A percentile compares a stretch with the other conserved stretches of the same genome.
These are phyloP conservation scores for Manduca sexta DNA, from an alignment of 1,140 invertebrate species.

Conservation along the genomic window DNA sequence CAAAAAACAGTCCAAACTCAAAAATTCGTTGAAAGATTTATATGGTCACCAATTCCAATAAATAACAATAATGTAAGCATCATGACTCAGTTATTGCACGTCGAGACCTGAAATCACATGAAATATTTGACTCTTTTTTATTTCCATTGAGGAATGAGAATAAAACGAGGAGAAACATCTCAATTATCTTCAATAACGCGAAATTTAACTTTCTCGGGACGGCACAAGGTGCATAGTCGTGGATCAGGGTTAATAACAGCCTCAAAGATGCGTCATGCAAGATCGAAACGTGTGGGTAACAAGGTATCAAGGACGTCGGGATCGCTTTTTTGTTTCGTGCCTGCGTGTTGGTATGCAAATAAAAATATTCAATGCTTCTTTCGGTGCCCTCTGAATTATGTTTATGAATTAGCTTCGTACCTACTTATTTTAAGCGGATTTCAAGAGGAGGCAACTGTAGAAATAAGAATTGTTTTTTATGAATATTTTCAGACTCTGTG, in stretches of 20 bases:
- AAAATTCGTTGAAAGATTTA: no score
- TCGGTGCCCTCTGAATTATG: neutral
- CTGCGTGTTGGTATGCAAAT: conserved; percentile 46
- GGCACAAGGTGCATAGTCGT: neutral
- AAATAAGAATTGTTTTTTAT: no score
- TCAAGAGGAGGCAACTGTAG: no score
- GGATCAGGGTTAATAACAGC: neutral
- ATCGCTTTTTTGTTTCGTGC: conserved; percentile 39
- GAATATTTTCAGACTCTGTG: no score
- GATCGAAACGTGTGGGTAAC: conserved; percentile 41
- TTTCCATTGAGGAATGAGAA: conserved; percentile 7
- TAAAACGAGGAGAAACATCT: conserved; percentile 17
- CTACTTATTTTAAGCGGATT: neutral
- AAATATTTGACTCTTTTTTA: conserved; percentile 6
- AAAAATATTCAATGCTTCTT: conserved; percentile 21
- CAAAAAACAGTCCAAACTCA: no score
- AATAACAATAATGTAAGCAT: no score
- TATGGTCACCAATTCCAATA: no score
- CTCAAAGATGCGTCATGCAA: conserved; percentile 40
- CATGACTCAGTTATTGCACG: conserved; percentile 11
- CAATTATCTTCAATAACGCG: conserved; percentile 8
- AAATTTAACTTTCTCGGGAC: neutral
- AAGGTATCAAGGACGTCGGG: conserved; percentile 47
- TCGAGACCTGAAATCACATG: conserved; percentile 21
- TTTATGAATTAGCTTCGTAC: neutral